A percentile compares a stretch with the other conserved stretches of the same genome.
Evolutionary conservation across 2,888 invertebrate genomes (phyloP).

Genomic region (Acleris holmiana): DNA sequence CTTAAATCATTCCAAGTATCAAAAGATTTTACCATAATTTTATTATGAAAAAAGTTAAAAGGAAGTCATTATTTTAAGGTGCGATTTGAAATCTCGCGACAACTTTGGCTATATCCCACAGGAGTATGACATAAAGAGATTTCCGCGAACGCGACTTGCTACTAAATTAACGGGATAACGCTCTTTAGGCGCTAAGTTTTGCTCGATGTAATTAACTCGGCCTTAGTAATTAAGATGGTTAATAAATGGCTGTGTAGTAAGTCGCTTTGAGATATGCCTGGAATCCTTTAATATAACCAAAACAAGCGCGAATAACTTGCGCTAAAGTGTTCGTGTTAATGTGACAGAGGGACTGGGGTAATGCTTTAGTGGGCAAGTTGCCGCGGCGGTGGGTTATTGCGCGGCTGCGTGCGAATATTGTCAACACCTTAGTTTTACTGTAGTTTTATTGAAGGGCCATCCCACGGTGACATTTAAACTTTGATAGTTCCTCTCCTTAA

Average conservation of each 20-base stretch:
- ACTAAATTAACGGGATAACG: constrained; percentile 77
- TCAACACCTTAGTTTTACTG: constrained; percentile 48
- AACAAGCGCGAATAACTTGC: constrained; percentile 69
- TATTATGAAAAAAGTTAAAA: constrained; percentile 72
- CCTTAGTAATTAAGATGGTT: constrained; percentile 82
- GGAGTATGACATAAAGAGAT: constrained; percentile 71
- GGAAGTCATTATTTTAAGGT: constrained; percentile 57
- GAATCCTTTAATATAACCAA: constrained; percentile 80
- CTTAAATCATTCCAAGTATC: constrained; percentile 70
- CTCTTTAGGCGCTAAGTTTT: constrained; percentile 79
- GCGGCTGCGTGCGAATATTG: constrained; percentile 49
- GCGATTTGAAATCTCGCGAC: constrained; percentile 61
- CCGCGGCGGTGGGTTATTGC: constrained; percentile 52
- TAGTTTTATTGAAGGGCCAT: constrained; percentile 41
- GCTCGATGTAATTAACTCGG: constrained; percentile 78
- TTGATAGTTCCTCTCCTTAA: neutral
- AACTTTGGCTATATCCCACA: constrained; percentile 63
- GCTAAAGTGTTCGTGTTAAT: constrained; percentile 65
- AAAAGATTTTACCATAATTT: constrained; percentile 75
- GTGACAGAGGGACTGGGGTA: constrained; percentile 61
- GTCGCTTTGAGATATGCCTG: constrained; percentile 78
- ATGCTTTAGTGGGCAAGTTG: constrained; percentile 60
- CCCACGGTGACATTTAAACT: neutral
- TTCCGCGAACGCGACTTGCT: constrained; percentile 61
- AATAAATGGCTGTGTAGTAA: constrained; percentile 80